Evolutionary conservation across 2,113 vertebrate genomes (phyloP).

Genomic region (Bubo bubo): DNA sequence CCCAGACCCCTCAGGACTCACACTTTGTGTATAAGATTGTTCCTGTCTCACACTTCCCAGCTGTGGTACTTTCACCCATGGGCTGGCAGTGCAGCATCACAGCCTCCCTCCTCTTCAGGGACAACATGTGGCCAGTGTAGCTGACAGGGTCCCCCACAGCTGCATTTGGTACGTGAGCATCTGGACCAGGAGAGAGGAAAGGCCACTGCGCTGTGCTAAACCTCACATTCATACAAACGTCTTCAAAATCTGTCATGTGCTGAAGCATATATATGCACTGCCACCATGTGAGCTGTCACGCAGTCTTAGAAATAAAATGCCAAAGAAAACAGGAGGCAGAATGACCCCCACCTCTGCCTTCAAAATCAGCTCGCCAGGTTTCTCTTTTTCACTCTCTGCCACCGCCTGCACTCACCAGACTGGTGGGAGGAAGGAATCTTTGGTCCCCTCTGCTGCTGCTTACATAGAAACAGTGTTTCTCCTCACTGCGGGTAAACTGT

Average conservation of each 20-base stretch:
- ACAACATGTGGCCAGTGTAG: background rate
- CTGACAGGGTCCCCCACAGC: background rate
- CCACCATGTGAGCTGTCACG: background rate
- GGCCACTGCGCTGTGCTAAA: background rate
- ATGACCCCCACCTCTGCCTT: background rate
- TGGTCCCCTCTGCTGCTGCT: background rate
- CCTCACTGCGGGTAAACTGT: background rate
- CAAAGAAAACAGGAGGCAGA: background rate
- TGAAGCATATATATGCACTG: background rate
- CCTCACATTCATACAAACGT: background rate
- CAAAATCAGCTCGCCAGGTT: background rate
- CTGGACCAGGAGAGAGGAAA: background rate
- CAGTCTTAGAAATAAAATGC: background rate
- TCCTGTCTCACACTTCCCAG: background rate
- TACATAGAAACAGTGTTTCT: background rate
- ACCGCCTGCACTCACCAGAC: background rate
- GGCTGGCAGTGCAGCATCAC: background rate
- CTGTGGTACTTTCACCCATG: background rate
- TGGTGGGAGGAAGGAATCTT: background rate
- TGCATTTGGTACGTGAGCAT: fast-evolving
- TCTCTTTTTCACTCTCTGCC: background rate
- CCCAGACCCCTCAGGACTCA: background rate
- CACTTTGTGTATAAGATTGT: background rate
- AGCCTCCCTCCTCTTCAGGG: background rate
- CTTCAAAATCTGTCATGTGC: background rate